Conservation (phyloP, 23 tunicate genomes). For the Styela plicata region DNA sequence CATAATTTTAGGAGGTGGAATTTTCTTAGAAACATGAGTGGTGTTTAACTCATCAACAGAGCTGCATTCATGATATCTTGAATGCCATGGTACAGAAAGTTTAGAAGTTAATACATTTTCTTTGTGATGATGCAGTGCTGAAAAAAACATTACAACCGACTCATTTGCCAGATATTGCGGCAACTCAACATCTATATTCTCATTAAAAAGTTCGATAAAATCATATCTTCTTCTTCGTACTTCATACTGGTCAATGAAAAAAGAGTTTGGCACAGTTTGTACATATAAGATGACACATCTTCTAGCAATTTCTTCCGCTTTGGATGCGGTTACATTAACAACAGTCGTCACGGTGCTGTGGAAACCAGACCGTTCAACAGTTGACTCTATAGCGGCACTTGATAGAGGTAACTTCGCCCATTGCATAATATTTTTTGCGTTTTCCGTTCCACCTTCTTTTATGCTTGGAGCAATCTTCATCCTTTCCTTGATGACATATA, state of each 20-base stretch:
- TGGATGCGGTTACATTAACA: neutral
- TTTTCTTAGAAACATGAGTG: neutral
- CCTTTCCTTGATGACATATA: neutral
- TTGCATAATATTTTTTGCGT: too few species aligned
- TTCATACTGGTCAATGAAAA: constrained; percentile 71
- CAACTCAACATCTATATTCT: constrained; percentile 20
- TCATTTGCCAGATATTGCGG: constrained; percentile 3
- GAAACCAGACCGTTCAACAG: constrained; percentile 19
- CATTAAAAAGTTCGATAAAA: neutral
- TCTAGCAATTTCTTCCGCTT: neutral
- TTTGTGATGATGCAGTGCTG: neutral
- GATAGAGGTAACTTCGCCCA: too few species aligned
- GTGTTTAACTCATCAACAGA: neutral
- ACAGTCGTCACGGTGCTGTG: constrained; percentile 13
- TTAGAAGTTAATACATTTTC: neutral
- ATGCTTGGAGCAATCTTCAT: constrained; percentile 7
- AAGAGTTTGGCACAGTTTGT: constrained; percentile 43
- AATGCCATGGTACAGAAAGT: constrained; percentile 19
- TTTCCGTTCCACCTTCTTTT: too few species aligned
- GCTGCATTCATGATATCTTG: constrained; percentile 25
- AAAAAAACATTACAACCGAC: neutral
- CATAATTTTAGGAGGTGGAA: constrained; percentile 17
- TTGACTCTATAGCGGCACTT: neutral
- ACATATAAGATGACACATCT: constrained; percentile 36
- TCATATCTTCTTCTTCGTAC: constrained; percentile 6